Evolutionary conservation across 2,888 invertebrate species (phyloP), one percentile per base, ranked within the genome.

Genomic region (Synanthedon andrenaeformis): DNA sequence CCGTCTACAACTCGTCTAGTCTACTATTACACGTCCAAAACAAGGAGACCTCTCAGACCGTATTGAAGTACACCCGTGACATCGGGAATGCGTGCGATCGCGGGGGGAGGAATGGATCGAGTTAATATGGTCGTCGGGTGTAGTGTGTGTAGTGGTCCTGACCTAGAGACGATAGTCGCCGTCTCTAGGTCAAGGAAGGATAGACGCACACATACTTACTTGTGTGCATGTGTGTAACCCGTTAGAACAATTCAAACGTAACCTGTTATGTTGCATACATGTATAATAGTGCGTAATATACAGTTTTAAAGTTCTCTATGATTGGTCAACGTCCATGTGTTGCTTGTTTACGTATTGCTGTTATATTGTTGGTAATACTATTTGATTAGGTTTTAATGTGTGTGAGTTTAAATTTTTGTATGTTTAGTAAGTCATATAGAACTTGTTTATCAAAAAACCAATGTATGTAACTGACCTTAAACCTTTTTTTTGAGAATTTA

Each of bases 101-200:
- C 48, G 57, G 55, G 61, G 51, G 56, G 63, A 42, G 64, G 5
- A 63, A 69, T 49, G 59, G 80, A 4, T 66, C 78, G 56, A 51
- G 52, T 42, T 59, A 58, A 52, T 54, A 51, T 76, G 76, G 83
- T 58, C 73, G 71, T 65, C 61, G 64, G 70, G 70, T 74, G 68
- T 80, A 80, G 80, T 69, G 68, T 75, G 71, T 76, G 76, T 80
- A 80, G 82, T 78, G 77, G 70, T 82, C 82, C 85, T 86, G 86
- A 87, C 86, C 86, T 85, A 86, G 78, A 79, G 74, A 71, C 74
- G 78, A 77, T 79, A 82, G 81, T 82, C 76, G 77, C 64, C 70
- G 76, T 70, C 78, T 82, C 79, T 85, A 86, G 86, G 86, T 87
- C 86, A 85, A 84, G 84, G 81, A 85, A 86, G 84, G 85, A 82